These are phyloP conservation scores for Trochalopteron elliotii DNA, from an alignment of 2,113 vertebrate genomes.

Conservation along the genomic window DNA sequence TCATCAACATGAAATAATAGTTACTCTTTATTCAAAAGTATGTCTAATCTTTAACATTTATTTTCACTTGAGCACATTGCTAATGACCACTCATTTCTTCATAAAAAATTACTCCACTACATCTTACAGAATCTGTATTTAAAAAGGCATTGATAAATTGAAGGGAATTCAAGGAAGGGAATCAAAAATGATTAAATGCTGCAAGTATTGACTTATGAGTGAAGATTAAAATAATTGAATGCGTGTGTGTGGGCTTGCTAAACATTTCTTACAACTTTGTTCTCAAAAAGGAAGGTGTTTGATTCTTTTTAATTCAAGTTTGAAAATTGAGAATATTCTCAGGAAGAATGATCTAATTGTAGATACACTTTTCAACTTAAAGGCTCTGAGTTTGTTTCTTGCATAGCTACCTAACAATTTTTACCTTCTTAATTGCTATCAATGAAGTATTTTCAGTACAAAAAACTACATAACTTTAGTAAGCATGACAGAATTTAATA, in stretches of 20 bases:
- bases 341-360: not conserved
- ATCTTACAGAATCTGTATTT: constrained; percentile 35
- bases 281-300: not conserved
- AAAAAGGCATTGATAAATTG: constrained; percentile 62
- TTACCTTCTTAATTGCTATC: not conserved
- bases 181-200: constrained; percentile 45
- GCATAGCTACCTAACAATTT: not conserved
- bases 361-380: not conserved
- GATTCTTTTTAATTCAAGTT: not conserved
- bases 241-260: not conserved
- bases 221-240: constrained; percentile 50
- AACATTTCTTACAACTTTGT: not conserved
- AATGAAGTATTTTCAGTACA: not conserved
- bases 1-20: constrained; percentile 1
- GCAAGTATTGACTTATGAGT: constrained; percentile 36
- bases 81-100: constrained; percentile 27
- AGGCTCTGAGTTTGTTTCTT: not conserved
- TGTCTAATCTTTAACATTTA: constrained; percentile 1
- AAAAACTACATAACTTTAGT: not conserved
- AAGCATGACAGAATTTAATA: not conserved
- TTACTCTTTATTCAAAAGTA: constrained; percentile 6
- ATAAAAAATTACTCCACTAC: constrained; percentile 11
- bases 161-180: constrained; percentile 26
- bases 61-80: constrained; percentile 15
- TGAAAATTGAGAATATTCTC: not conserved